Evolutionary conservation across 30 jellyfish, hydroid and myxozoan species (phyloP), one percentile per base, ranked within the genome.

Genomic region (Kudoa iwatai): DNA sequence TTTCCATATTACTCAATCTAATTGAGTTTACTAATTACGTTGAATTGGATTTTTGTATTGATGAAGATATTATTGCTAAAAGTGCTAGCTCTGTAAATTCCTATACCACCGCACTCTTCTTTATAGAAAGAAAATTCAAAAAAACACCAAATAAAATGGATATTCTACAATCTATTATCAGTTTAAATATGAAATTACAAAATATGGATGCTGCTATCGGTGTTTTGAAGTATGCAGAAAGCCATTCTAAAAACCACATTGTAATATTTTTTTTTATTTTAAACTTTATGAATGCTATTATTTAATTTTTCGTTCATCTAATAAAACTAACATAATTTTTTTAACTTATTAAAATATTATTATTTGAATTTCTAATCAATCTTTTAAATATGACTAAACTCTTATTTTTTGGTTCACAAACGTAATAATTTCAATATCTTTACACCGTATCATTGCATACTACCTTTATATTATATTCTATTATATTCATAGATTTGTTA

Each of bases 141-240:
- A 44, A 65, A 16, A 59, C 59, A 45, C 71, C 55, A 16, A 82
- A 67, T 17, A 52, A 83, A 9, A 49, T 66, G 4, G 94, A 74
- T 13, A 57, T 64, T 0, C 48, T 74, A 0, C 87, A 74, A 34
- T 51, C 94, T 15, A 58, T 74, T 33, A 43, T 40, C 38, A 74
- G 87, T 45, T 59, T 74, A 42, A 74, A 74, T 62, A 74, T 54
- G 51, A 74, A 60, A 32, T 79, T 74, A 0, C 87, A 74, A 50
- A 74, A 74, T 39, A 87, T 82, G 28, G 94, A 74, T 26, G 94
- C 88, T 6, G 94, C 94, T 2, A 65, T 59, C 30, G 94, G 94
- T 17, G 94, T 74, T 13, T 36, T 74, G 48, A 66, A 59, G 31
- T 74, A 62, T 55, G 88, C 94, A 16, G 54, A 44, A 64, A 57